Evolutionary conservation across 1,140 invertebrate genomes (phyloP).

Genomic region (Philotrypesis tridentata): DNA sequence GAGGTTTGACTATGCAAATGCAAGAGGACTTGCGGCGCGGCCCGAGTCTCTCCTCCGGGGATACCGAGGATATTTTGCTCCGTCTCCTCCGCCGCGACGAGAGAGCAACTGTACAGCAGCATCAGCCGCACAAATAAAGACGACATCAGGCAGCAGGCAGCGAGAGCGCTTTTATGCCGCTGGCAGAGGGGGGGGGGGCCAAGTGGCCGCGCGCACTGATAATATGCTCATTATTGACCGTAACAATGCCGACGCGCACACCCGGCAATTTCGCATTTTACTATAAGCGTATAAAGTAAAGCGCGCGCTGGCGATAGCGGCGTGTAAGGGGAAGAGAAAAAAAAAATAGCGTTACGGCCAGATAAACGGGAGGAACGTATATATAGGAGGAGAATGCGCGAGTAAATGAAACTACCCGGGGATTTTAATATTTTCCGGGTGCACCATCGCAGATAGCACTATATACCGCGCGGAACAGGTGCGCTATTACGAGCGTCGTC

Average conservation of each 20-base stretch:
- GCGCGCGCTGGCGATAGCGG: not conserved
- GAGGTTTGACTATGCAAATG: slow-evolving; percentile 35
- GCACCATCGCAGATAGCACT: no score
- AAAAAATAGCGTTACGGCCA: not conserved
- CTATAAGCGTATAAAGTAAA: not conserved
- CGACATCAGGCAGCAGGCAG: not conserved
- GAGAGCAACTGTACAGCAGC: not conserved
- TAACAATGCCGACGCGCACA: not conserved
- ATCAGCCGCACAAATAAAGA: not conserved
- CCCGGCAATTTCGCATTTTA: not conserved
- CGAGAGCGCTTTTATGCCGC: not conserved
- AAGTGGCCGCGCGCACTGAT: not conserved
- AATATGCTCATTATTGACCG: slow-evolving; percentile 11
- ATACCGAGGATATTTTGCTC: not conserved
- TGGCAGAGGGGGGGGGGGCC: not conserved
- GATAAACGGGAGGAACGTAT: not conserved
- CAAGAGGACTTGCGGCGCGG: not conserved
- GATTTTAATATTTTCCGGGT: not conserved
- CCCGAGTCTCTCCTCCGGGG: not conserved
- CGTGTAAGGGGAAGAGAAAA: not conserved
- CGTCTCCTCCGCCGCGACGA: not conserved
- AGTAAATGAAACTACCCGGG: not conserved
- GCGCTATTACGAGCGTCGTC: no score
- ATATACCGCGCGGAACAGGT: no score
- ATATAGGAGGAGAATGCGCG: no score